A percentile compares a stretch with the other conserved stretches of the same genome.
phyloP scores from a whole-genome alignment of 2,888 invertebrate genomes.

The Apodemia duryi region DNA sequence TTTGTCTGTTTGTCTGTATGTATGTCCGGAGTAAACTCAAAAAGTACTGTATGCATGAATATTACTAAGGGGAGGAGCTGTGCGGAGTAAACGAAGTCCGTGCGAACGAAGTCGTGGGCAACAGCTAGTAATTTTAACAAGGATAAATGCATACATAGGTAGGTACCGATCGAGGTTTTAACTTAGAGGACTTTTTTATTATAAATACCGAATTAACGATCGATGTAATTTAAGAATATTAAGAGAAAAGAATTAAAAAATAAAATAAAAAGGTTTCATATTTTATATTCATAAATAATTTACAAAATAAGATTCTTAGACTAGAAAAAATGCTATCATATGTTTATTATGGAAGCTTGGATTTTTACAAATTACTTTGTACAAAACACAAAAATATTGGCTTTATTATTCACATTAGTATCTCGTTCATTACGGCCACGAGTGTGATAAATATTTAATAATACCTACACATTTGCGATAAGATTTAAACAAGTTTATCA shows the following conservation, averaged over 20 bases:
- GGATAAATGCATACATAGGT: no score
- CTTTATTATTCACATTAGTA: background rate
- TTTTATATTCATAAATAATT: constrained; percentile 32
- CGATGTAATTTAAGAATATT: constrained; percentile 13
- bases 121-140: no score
- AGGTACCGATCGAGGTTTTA: no score
- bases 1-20: no score
- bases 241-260: constrained; percentile 8
- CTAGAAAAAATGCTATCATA: constrained; percentile 33
- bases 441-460: constrained; percentile 7
- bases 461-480: background rate
- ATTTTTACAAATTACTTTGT: background rate
- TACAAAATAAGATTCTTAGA: constrained; percentile 41
- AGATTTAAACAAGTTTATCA: constrained; percentile 13
- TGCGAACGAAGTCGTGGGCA: no score
- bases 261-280: constrained; percentile 10
- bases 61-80: no score
- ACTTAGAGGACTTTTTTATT: no score
- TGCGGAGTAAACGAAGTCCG: no score
- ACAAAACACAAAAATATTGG: background rate
- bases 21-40: no score
- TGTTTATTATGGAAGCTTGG: background rate
- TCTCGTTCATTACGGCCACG: background rate
- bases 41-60: no score
- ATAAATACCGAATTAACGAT: background rate